Base-by-base conservation (phyloP, 2,113 vertebrate genomes). In the Apodemus speciosus region DNA sequence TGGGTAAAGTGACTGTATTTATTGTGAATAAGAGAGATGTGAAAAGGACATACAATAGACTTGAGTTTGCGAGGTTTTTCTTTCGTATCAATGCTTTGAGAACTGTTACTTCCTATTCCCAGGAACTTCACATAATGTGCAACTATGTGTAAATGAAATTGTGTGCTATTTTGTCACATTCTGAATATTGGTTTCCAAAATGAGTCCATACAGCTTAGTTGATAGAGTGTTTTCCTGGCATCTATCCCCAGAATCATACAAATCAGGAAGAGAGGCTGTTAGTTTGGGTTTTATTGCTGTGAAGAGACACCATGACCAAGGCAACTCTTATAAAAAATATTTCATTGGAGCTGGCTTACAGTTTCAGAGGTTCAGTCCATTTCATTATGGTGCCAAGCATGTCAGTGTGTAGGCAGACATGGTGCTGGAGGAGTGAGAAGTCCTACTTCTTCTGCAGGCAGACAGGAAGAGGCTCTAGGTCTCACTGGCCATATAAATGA, bases 111-210 rank as follows among this genome's bases (percentile, higher is more conserved):
- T 81, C 40, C 30, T 27, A 10, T 30, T 90, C 9, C 14, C 90
- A 84, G 10, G 6, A 53, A 38, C 72, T 25, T 88, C 60, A 71
- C 2, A 64, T 32, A 91, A 30, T 71, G 38, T 81, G 58, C 76
- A n/a, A 95, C 94, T 88, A 43, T 30, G 76, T 27, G 13, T 32
- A 94, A 89, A 73, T 43, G 2, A 89, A 91, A 83, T 80, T 76
- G 23, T 5, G 71, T 46, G 23, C 16, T 4, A 46, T 38, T 10
- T 11, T 49, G 9, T 23, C 62, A 9, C 3, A 3, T 2, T 60
- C n/a, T 35, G 23, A 32, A 58, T 53, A 77, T 2, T 49, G 1
- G 73, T 25, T 30, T 27, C 49, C 14, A 38, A 89, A 76, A 40
- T n/a, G 10, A 66, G 1, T 62, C 35, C 43, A 80, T 23, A 25